phyloP scores from a whole-genome alignment of 2,113 vertebrate species.

The Rallus limicola region DNA sequence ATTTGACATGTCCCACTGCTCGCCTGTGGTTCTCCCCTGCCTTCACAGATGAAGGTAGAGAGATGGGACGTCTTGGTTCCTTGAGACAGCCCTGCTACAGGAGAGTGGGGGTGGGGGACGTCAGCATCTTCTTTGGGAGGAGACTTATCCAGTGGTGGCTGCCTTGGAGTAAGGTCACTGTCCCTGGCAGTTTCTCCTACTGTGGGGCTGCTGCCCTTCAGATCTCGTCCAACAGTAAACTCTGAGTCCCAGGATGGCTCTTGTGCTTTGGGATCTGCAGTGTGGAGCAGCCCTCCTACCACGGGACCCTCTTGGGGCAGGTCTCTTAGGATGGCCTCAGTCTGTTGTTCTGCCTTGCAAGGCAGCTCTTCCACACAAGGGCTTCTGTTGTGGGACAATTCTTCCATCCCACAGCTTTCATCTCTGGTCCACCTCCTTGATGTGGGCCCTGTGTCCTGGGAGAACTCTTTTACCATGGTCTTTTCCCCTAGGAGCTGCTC shows the following conservation, averaged over 20 bases:
- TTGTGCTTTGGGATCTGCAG: neutral
- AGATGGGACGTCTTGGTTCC: neutral
- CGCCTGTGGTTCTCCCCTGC: neutral
- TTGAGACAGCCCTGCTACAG: neutral
- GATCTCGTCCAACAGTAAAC: neutral
- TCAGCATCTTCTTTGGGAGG: neutral
- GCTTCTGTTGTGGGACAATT: neutral
- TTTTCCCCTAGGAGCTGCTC: neutral
- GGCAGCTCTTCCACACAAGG: neutral
- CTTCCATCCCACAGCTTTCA: neutral
- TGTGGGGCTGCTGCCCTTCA: neutral
- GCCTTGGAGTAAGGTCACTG: neutral
- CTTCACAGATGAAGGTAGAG: neutral
- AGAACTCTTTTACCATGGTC: neutral
- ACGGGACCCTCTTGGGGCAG: rapidly evolving
- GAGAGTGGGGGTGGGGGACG: neutral
- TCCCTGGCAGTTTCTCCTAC: neutral
- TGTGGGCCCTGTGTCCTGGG: neutral
- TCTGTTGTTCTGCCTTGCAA: neutral
- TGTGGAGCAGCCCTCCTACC: neutral
- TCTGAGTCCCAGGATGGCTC: neutral
- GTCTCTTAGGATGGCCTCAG: neutral
- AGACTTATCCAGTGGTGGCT: neutral
- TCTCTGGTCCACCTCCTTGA: neutral
- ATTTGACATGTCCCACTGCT: neutral